Conservation (phyloP, 2,888 invertebrate species). For the Mamestra brassicae region DNA sequence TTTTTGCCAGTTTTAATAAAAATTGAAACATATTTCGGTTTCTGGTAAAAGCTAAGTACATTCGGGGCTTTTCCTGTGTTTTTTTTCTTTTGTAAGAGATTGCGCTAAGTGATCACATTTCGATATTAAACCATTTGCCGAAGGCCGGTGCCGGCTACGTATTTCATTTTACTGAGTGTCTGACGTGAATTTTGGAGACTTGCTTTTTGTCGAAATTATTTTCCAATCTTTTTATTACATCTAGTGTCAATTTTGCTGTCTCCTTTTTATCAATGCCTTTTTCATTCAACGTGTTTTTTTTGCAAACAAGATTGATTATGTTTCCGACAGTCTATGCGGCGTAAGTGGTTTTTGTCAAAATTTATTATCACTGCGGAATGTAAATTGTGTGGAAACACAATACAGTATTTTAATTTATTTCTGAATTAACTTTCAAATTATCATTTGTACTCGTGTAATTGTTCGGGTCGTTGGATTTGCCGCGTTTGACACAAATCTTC, state of each 20-base stretch:
- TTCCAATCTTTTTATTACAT: constrained; percentile 87
- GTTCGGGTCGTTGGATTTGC: constrained; percentile 74
- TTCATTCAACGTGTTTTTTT: constrained; percentile 62
- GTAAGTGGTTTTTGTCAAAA: constrained; percentile 52
- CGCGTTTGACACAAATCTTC: constrained; percentile 78
- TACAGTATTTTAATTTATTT: constrained; percentile 59
- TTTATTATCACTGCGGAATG: constrained; percentile 42
- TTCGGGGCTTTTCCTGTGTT: constrained; percentile 84
- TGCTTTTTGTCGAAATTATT: constrained; percentile 89
- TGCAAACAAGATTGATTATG: constrained; percentile 63
- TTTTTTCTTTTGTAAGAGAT: constrained; percentile 89
- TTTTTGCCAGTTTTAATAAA: constrained; percentile 83
- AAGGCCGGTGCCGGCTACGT: constrained; percentile 89
- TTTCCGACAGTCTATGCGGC: constrained; percentile 39
- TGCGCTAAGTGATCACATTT: constrained; percentile 91
- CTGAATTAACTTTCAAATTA: constrained; percentile 67
- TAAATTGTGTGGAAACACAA: constrained; percentile 53
- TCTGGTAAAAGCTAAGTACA: constrained; percentile 88
- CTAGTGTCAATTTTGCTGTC: constrained; percentile 82
- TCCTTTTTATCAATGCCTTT: constrained; percentile 70
- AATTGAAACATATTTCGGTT: constrained; percentile 87
- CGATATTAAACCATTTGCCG: constrained; percentile 91
- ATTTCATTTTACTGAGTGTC: constrained; percentile 91
- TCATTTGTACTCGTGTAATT: constrained; percentile 66
- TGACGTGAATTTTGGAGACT: constrained; percentile 89